phyloP scores from a whole-genome alignment of 1,140 invertebrate genomes.

The Habropoda laboriosa region DNA sequence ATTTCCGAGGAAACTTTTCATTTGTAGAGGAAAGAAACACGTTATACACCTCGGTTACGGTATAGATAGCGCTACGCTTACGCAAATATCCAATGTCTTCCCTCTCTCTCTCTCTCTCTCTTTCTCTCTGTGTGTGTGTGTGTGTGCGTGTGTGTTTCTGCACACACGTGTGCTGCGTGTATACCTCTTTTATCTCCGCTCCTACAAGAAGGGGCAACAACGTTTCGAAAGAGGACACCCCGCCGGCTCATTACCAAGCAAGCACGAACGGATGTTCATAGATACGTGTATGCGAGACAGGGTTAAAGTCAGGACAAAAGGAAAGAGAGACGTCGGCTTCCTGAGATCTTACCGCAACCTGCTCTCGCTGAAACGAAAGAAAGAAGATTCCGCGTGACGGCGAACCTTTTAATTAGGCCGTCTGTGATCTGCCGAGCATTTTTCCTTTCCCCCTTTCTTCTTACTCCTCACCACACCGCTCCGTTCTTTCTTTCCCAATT shows the following conservation, averaged over 20 bases:
- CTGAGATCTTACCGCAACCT: slow-evolving; percentile 46
- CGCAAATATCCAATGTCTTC: slow-evolving; percentile 5
- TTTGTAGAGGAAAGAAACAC: background rate
- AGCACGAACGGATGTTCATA: slow-evolving; percentile 31
- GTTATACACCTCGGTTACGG: background rate
- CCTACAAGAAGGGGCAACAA: background rate
- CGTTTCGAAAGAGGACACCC: slow-evolving; percentile 7
- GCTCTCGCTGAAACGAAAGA: slow-evolving; percentile 16
- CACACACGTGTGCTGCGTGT: background rate
- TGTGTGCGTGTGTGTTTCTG: too few species aligned
- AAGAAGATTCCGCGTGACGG: slow-evolving; percentile 41
- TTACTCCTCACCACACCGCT: background rate
- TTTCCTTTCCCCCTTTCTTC: slow-evolving; percentile 21
- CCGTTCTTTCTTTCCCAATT: background rate
- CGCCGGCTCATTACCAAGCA: slow-evolving; percentile 47
- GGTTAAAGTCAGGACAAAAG: slow-evolving; percentile 49
- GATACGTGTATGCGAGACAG: slow-evolving; percentile 15
- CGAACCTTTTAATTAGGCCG: slow-evolving; percentile 61
- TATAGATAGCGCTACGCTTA: background rate
- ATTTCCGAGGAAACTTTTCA: background rate
- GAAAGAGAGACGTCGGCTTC: slow-evolving; percentile 45
- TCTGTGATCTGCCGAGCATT: slow-evolving; percentile 62
- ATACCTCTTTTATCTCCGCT: background rate
- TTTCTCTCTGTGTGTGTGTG: too few species aligned
- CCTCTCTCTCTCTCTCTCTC: too few species aligned